Percentiles rank a stretch among this genome's conserved stretches.
These are phyloP conservation scores for Aethina tumida DNA, from an alignment of 1,140 invertebrate species.

Conservation along the genomic window DNA sequence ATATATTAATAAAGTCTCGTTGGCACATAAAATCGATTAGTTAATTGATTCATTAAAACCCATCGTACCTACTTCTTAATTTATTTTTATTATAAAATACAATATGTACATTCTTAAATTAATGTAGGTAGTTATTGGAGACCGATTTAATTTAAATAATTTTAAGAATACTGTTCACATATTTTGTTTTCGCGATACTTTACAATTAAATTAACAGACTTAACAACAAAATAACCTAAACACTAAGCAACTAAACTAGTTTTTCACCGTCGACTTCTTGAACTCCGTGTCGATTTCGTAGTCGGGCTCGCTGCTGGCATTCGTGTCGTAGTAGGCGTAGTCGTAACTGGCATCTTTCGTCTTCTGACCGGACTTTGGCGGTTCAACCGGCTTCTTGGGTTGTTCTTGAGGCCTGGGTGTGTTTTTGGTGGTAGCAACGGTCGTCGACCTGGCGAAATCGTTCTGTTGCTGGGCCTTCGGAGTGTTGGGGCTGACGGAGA, in stretches of 20 bases:
- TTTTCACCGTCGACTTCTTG: constrained; percentile 25
- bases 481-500: constrained; percentile 19
- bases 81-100: constrained; percentile 18
- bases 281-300: constrained; percentile 34
- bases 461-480: constrained; percentile 13
- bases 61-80: no score
- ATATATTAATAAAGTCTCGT: no score
- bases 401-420: constrained; percentile 8
- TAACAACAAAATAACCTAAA: constrained; percentile 16
- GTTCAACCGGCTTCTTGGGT: constrained; percentile 8
- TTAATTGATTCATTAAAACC: no score
- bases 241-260: constrained; percentile 14
- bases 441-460: constrained; percentile 15
- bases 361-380: constrained; percentile 8
- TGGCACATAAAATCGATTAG: no score
- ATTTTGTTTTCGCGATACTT: constrained; percentile 1
- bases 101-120: constrained; percentile 24
- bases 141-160: constrained; percentile 7
- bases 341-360: constrained; percentile 43
- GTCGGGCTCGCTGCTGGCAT: constrained; percentile 27
- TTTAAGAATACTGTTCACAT: constrained; percentile 15
- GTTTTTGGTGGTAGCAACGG: not conserved
- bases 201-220: constrained; percentile 13
- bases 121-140: not conserved
- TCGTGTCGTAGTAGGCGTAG: constrained; percentile 54